Evolutionary conservation across 2,888 invertebrate genomes (phyloP), one percentile per base, ranked within the genome.

Genomic region (Tenthredo amoena): DNA sequence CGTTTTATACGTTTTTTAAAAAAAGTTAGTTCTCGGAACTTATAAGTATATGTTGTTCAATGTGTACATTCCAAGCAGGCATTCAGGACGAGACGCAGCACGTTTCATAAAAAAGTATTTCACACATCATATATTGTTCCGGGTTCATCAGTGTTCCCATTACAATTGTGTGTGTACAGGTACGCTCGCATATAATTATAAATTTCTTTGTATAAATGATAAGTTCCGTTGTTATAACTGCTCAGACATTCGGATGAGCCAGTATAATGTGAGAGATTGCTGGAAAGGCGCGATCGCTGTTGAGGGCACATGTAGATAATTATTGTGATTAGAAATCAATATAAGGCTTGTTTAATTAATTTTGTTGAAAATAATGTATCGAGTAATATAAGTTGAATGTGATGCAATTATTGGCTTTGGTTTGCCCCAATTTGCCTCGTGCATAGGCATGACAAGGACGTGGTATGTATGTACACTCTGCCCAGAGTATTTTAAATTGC

Each of bases 61-160:
- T 6, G 55, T 55, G n/a, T 55, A 68, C 68, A 68, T 68, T 68
- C 68, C 68, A 34, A 68, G 34, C 68, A 68, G 34, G 34, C 34
- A 55, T 55, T n/a, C n/a, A 26, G 15, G 68, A 18, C 18, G 15
- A 6, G 34, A 18, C 34, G 26, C 34, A 18, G 34, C 68, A 18
- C 18, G 18, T 34, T 34, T 34, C 68, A 68, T 68, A 12, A 26
- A 12, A 18, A 68, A 9, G 21, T 26, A 21, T 26, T 26, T 3
- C 62, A 12, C 12, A 12, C 26, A 26, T 62, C 34, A 31, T 68
- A 26, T 4, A 68, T 68, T 31, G 26, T 15, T 65, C 31, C 31
- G 6, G n/a, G 65, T 31, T 34, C 15, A 31, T 34, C 0, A 26
- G 12, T 65, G 62, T 21, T 62, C 10, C 12, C 3, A 4, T 62